phyloP scores from a whole-genome alignment of 2,888 invertebrate species.

The Synanthedon vespiformis region DNA sequence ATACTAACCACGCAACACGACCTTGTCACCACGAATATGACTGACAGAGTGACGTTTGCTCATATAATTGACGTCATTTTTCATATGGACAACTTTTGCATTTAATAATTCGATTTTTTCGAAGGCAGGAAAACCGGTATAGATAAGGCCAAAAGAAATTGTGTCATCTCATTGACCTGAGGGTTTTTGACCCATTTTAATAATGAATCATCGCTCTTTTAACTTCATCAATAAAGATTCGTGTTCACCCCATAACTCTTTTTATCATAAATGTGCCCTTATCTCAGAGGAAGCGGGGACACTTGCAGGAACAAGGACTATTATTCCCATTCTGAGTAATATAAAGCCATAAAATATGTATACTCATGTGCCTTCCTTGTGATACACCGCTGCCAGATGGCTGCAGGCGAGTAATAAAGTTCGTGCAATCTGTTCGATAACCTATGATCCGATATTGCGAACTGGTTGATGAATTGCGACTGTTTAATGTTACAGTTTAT shows the following conservation, averaged over 20 bases:
- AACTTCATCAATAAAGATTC: not conserved
- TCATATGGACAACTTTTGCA: constrained; percentile 1
- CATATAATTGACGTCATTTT: constrained; percentile 16
- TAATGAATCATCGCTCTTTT: constrained; percentile 3
- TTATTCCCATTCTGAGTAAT: constrained; percentile 8
- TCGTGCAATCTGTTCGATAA: constrained; percentile 33
- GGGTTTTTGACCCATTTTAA: constrained; percentile 4
- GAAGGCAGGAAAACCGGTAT: constrained; percentile 2
- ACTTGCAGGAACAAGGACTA: constrained; percentile 7
- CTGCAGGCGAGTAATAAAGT: constrained; percentile 19
- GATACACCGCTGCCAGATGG: constrained; percentile 13
- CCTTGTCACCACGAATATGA: constrained; percentile 17
- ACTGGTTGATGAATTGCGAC: constrained; percentile 24
- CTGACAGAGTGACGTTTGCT: constrained; percentile 17
- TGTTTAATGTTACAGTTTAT: constrained; percentile 15
- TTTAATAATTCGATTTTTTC: constrained; percentile 7
- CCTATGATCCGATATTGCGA: constrained; percentile 29
- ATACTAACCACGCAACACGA: constrained; percentile 1
- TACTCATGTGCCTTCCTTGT: constrained; percentile 15
- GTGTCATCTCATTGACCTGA: not conserved
- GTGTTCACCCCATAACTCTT: not conserved
- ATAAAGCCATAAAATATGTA: constrained; percentile 1
- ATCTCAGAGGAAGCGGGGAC: constrained; percentile 9
- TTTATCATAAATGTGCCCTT: not conserved
- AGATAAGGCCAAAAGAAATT: not conserved